Evolutionary conservation across 2,113 vertebrate genomes (phyloP).

Genomic region (Nymphicus hollandicus): DNA sequence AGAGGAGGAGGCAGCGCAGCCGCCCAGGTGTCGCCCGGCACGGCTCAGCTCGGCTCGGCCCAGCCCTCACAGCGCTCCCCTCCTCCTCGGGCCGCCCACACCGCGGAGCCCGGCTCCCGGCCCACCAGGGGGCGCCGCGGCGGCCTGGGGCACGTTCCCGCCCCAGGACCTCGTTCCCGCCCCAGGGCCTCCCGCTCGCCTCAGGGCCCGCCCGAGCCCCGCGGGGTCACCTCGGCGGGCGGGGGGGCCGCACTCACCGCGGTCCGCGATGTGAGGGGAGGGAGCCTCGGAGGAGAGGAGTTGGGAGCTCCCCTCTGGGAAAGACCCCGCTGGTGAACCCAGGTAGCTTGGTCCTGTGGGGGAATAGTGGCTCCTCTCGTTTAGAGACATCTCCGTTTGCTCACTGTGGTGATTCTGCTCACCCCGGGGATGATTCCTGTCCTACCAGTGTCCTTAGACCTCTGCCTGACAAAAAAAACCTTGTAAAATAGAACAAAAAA

Average conservation of each 20-base stretch:
- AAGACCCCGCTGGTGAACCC: not conserved
- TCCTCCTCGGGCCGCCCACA: not conserved
- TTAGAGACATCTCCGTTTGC: rapidly evolving
- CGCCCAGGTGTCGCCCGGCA: constrained; percentile 20
- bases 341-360: not conserved
- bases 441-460: not conserved
- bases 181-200: not conserved
- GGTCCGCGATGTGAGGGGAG: not conserved
- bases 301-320: not conserved
- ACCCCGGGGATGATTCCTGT: not conserved
- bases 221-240: not conserved
- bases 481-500: not conserved
- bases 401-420: not conserved
- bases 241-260: not conserved
- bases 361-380: no score
- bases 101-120: not conserved
- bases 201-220: not conserved
- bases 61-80: not conserved
- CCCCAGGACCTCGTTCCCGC: rapidly evolving
- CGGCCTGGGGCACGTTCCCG: not conserved
- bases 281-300: not conserved
- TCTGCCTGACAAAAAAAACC: not conserved
- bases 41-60: not conserved
- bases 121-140: not conserved
- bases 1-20: constrained; percentile 18